Conservation (phyloP, 2,888 invertebrate genomes). For the Smittia aterrima region DNA sequence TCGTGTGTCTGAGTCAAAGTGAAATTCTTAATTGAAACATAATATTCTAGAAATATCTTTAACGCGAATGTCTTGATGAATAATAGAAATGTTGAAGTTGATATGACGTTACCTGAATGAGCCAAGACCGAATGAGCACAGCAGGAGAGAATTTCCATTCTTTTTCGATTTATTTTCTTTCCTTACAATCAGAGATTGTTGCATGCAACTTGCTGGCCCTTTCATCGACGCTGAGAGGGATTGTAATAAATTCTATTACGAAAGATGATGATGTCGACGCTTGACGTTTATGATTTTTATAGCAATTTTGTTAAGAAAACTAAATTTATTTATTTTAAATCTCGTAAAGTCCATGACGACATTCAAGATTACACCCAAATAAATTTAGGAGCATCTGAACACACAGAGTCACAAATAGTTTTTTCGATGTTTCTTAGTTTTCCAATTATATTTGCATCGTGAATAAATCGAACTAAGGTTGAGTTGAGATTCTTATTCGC, state of each 20-base stretch:
- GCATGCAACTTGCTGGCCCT: constrained; percentile 22
- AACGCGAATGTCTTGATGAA: constrained; percentile 25
- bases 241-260: not conserved
- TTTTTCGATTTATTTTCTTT: constrained; percentile 2
- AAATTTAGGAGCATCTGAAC: too few relatives aligned
- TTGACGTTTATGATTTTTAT: constrained; percentile 17
- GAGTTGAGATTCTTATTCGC: too few relatives aligned
- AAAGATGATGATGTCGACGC: not conserved
- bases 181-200: not conserved
- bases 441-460: too few relatives aligned
- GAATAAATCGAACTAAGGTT: too few relatives aligned
- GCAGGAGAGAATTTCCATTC: not conserved
- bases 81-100: constrained; percentile 37
- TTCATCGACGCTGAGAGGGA: not conserved
- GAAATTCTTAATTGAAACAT: constrained; percentile 29
- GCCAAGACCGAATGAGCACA: not conserved
- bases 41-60: constrained; percentile 17
- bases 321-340: too few relatives aligned
- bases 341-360: too few relatives aligned
- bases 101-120: constrained; percentile 10
- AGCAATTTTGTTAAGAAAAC: too few relatives aligned
- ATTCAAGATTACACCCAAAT: too few relatives aligned
- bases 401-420: too few relatives aligned
- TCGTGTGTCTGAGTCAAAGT: constrained; percentile 9
- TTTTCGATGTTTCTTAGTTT: too few relatives aligned